Conservation (phyloP, 2,888 invertebrate genomes). For the Rhagium mordax region DNA sequence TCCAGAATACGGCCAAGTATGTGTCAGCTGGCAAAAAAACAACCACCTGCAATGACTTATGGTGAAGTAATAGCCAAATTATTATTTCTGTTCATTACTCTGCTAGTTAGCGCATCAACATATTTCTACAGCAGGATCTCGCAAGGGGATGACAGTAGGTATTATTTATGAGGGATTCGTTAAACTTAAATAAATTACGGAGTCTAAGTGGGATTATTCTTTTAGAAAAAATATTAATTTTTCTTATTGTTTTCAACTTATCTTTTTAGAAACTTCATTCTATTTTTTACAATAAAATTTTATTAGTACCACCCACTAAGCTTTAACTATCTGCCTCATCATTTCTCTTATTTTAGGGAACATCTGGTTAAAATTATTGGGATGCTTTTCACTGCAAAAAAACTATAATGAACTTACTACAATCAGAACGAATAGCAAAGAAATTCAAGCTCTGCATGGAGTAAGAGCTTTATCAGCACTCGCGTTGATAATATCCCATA, state of each 20-base stretch:
- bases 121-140: conserved; percentile 20
- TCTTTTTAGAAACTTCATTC: no score
- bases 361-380: conserved; percentile 57
- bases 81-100: conserved; percentile 38
- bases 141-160: background rate
- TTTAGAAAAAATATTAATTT: no score
- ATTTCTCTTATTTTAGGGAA: conserved; percentile 29
- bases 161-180: background rate
- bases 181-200: background rate
- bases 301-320: no score
- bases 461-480: conserved; percentile 73
- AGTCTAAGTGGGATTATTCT: no score
- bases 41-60: conserved; percentile 32
- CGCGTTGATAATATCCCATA: conserved; percentile 73
- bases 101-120: conserved; percentile 27
- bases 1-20: conserved; percentile 54
- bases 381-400: conserved; percentile 72
- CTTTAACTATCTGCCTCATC: background rate
- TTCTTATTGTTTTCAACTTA: no score
- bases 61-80: conserved; percentile 57
- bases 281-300: no score
- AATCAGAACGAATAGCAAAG: conserved; percentile 69
- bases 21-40: conserved; percentile 54
- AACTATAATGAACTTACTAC: conserved; percentile 68
- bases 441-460: conserved; percentile 73